Conservation (phyloP, 1,140 invertebrate genomes). For the Musca domestica region DNA sequence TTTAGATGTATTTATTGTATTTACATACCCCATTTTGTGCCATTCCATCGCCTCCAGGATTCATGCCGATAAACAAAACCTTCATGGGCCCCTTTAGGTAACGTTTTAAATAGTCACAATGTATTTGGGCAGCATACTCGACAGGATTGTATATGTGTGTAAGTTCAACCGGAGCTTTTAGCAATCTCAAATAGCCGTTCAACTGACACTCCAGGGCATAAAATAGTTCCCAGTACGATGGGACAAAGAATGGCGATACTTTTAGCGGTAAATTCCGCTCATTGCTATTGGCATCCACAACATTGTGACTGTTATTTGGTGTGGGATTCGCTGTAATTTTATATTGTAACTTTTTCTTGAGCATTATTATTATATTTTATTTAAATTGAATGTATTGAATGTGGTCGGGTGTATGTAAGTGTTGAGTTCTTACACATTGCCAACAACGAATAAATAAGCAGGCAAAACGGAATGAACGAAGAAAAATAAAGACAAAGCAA, state of each 20-base stretch:
- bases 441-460: too few relatives aligned
- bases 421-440: too few relatives aligned
- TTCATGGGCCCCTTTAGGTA: constrained; percentile 68
- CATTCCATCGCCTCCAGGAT: constrained; percentile 93
- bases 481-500: too few relatives aligned
- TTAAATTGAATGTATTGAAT: too few relatives aligned
- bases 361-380: neutral
- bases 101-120: constrained; percentile 67
- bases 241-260: constrained; percentile 31
- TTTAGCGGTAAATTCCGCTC: neutral
- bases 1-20: constrained; percentile 9
- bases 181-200: constrained; percentile 29
- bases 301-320: too few relatives aligned
- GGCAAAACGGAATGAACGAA: too few relatives aligned
- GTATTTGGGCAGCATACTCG: constrained; percentile 75
- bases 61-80: constrained; percentile 87
- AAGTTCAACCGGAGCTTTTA: constrained; percentile 24
- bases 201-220: constrained; percentile 35
- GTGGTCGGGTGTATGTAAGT: too few relatives aligned
- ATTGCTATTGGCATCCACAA: neutral
- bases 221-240: constrained; percentile 37
- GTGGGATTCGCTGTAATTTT: too few relatives aligned
- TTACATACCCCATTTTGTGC: constrained; percentile 82
- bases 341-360: constrained; percentile 11
- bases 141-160: constrained; percentile 75